These are phyloP conservation scores for Copsychus sechellarum DNA, from an alignment of 2,113 vertebrate genomes.

Conservation along the genomic window DNA sequence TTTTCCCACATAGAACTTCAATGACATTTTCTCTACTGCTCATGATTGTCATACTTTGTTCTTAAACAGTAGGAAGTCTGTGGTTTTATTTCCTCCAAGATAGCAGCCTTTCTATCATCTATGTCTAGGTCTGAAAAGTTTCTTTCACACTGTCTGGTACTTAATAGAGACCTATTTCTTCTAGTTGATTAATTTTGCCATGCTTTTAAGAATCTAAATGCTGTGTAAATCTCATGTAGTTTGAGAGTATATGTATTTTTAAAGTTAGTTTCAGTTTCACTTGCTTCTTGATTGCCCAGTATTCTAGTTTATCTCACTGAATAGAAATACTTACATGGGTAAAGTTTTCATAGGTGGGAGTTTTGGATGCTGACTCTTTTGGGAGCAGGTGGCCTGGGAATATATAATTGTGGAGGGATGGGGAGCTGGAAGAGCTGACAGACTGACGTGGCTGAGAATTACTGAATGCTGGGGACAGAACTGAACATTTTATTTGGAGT, in stretches of 20 bases:
- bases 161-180: slow-evolving; percentile 34
- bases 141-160: slow-evolving; percentile 15
- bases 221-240: background rate
- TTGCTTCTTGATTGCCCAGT: background rate
- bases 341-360: background rate
- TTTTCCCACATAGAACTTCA: slow-evolving; percentile 41
- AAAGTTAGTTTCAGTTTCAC: background rate
- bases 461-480: background rate
- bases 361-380: background rate
- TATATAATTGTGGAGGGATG: background rate
- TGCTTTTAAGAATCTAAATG: slow-evolving; percentile 17
- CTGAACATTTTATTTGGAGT: background rate
- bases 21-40: slow-evolving; percentile 49
- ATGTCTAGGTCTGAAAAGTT: background rate
- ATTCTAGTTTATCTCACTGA: background rate
- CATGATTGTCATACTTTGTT: slow-evolving; percentile 48
- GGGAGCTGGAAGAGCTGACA: background rate
- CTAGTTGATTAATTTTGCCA: slow-evolving; percentile 33
- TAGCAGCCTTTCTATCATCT: background rate
- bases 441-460: background rate
- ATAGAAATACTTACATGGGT: background rate
- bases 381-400: background rate
- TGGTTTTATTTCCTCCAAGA: slow-evolving; percentile 55
- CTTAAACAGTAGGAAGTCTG: slow-evolving; percentile 51
- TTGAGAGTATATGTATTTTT: background rate